Base-by-base conservation (phyloP, 2,888 invertebrate genomes). In the Limnephilus lunatus region DNA sequence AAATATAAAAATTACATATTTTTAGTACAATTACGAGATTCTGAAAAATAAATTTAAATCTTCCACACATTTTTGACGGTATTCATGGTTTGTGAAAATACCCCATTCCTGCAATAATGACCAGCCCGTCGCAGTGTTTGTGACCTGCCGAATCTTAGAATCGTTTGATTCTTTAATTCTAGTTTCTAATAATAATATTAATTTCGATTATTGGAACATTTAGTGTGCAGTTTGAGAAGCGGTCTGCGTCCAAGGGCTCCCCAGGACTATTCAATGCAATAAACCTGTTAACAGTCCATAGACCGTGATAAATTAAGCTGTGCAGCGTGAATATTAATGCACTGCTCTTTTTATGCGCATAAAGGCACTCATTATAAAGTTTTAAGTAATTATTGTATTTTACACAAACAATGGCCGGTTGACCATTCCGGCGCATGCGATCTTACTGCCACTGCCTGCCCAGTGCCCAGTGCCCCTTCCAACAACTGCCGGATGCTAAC, bases 251-350 rank as follows among this genome's bases (percentile, higher is more conserved):
- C 35, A n/a, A n/a, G 30, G 31, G 19, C 30, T 48, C 87, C 31
- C 7, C 48, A 2, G 53, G 87, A 53, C 30, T 53, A n/a, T 15
- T 53, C 87, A 30, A 48, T 85, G 89, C 85, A 68, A 53, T 89
- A 91, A 89, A 89, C 91, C 83, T 89, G 91, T 89, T 68, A 82
- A n/a, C 83, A 89, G 39, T 89, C 89, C 85, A 88, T 89, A 89
- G 91, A 91, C 89, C 91, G 91, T 89, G 89, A 83, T 85, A 53
- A 91, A 91, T 91, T 91, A 91, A 91, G 31, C 81, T 31, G 68
- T 85, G 90, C 82, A 39, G 82, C n/a, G 19, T 81, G 82, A 81
- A 90, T 90, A 90, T 81, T 89, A 81, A 81, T 80, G 25, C 14
- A n/a, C 32, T n/a, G 35, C 81, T 80, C 39, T 89, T 89, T 30